Base-by-base conservation (phyloP, 2,113 vertebrate genomes). In the Dromiciops gliroides region DNA sequence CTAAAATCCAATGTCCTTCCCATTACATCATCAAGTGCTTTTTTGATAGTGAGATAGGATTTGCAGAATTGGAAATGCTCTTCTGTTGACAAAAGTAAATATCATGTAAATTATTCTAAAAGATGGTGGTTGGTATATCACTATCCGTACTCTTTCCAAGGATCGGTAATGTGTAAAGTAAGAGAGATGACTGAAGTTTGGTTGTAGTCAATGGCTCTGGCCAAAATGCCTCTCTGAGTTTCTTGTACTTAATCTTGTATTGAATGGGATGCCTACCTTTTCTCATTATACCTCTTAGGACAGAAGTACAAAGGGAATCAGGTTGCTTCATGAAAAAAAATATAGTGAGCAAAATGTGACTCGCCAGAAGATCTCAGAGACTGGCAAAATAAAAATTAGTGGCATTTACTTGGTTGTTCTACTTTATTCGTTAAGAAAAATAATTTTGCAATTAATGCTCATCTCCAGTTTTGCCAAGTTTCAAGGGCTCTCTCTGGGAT, bases 321-420 rank as follows among this genome's bases (percentile, higher is more conserved):
- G 91, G 24, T 91, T 96, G 96, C 92, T 95, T 95, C 94, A 91
- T 95, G 89, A 95, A 91, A 96, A 96, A 97, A n/a, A n/a, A n/a
- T n/a, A 95, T 90, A 93, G 89, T 96, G 88, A 92, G 53, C 24
- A 92, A 92, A 95, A 88, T 95, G 60, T 96, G 49, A 50, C 89
- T 52, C 75, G 89, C 53, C 56, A 83, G 92, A 31, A 89, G 37
- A 91, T 51, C 93, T 94, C 96, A 56, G 91, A 93, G 9, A 44
- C 95, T 90, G 95, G 89, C 88, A 91, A 92, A 92, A 96, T 53
- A 93, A 90, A 6, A 92, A 75, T 95, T 93, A 67, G 51, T 95
- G 93, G 90, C 48, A 56, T 96, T 95, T 90, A 50, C n/a, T 44
- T 50, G 52, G 53, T 95, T 97, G 51, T 83, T 96, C 93, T 95